phyloP scores from a whole-genome alignment of 2,888 invertebrate species.

The Lithosia quadra region DNA sequence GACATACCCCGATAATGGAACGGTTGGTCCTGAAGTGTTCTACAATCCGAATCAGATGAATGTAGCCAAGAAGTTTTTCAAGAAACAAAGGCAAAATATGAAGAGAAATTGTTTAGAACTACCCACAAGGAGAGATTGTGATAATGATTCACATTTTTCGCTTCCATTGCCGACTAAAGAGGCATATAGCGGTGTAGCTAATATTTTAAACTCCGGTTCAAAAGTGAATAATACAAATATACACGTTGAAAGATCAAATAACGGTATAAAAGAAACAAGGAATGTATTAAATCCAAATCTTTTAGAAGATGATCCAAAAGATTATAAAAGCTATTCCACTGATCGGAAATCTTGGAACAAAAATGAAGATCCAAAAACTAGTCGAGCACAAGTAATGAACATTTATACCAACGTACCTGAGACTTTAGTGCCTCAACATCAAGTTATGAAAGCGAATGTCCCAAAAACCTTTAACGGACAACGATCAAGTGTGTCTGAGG shows the following conservation, averaged over 20 bases:
- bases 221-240: slow-evolving; percentile 94
- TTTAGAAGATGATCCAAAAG: slow-evolving; percentile 88
- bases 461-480: slow-evolving; percentile 72
- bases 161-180: slow-evolving; percentile 82
- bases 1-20: slow-evolving; percentile 86
- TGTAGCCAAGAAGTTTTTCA: slow-evolving; percentile 96
- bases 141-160: slow-evolving; percentile 83
- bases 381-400: slow-evolving; percentile 82
- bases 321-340: slow-evolving; percentile 76
- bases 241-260: slow-evolving; percentile 88
- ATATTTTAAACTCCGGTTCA: slow-evolving; percentile 90
- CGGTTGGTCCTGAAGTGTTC: slow-evolving; percentile 91
- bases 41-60: slow-evolving; percentile 98
- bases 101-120: slow-evolving; percentile 91
- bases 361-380: slow-evolving; percentile 72
- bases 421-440: slow-evolving; percentile 88
- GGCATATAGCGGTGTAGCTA: slow-evolving; percentile 85
- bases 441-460: slow-evolving; percentile 77
- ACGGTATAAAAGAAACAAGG: slow-evolving; percentile 86
- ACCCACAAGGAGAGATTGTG: slow-evolving; percentile 87
- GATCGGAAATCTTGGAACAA: slow-evolving; percentile 78
- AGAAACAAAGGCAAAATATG: slow-evolving; percentile 92
- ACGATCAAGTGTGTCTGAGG: slow-evolving; percentile 79
- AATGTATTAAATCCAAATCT: slow-evolving; percentile 89
- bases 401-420: slow-evolving; percentile 89